Evolutionary conservation across 2,888 invertebrate species (phyloP), one percentile per base, ranked within the genome.

Genomic region (Coelinius sp.): DNA sequence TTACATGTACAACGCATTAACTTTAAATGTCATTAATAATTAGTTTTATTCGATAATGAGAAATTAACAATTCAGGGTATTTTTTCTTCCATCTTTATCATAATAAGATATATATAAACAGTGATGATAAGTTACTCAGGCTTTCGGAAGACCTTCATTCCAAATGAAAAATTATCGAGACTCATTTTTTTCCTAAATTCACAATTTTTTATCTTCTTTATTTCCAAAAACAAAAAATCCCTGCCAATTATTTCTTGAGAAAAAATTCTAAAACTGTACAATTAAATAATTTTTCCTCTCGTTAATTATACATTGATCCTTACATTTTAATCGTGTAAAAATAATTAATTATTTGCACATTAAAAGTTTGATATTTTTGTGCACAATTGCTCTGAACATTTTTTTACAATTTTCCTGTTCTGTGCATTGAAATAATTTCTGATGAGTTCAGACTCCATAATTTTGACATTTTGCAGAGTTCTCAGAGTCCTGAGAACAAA

Each of bases 111-210:
- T 41, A 41, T 41, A n/a, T 12, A 12, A 41, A 12, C 2, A 41
- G n/a, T 31, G 31, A 41, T 12, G 2, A 24, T 64, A 64, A 63
- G 25, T 44, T 44, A 44, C 41, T 17, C 25, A 44, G 24, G 44
- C 25, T 24, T 64, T 44, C 64, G 64, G 64, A 64, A 64, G 64
- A 64, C 64, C 64, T 41, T 31, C 3, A 44, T 10, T 20, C 8
- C 31, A 41, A 41, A 41, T 8, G n/a, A 41, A 41, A 12, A 41
- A 41, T 41, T 8, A 41, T 41, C 41, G 41, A 41, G 41, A 41
- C 41, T 41, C n/a, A 41, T 8, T 41, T 41, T 41, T 41, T 41
- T n/a, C n/a, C 10, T 41, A 6, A 8, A n/a, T 41, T 41, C 7
- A 41, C 41, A 8, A 41, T 41, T 41, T 5, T n/a, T 41, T 41